Base-by-base conservation (phyloP, 2,113 vertebrate species). In the Phodopus roborovskii region DNA sequence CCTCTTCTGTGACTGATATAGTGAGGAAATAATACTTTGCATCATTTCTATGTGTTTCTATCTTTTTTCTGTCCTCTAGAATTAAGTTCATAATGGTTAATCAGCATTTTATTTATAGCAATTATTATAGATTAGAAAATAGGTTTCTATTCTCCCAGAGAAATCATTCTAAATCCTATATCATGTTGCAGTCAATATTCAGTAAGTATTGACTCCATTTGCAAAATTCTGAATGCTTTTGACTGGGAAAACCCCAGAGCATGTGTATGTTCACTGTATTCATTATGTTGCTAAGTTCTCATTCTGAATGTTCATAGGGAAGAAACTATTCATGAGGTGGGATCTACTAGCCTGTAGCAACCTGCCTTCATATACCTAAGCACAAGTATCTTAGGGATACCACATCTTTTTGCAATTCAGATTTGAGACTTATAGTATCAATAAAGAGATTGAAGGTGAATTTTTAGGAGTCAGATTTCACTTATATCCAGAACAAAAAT, bases 81-180 rank as follows among this genome's bases (percentile, higher is more conserved):
- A 94, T 96, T 66, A 87, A 64, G 75, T 94, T 75, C 90, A 68
- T n/a, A 88, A 39, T 84, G 22, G 75, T 53, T 94, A 15, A 78
- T 78, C 53, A 94, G 12, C 39, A 95, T 66, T 39, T 79, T 91
- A 64, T 71, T 94, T 92, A 91, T 39, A 30, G 64, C 7, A 95
- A 62, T 88, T 90, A 86, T 88, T 88, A 77, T 70, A 64, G 74
- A 66, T 92, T 92, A 91, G 50, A 94, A 95, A 85, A 81, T 77
- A 90, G 33, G 20, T n/a, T 82, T 93, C n/a, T 94, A 15, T 90
- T 95, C 11, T 45, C 39, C 58, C 24, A 88, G 60, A 16, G 87
- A 64, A 88, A 73, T 86, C 82, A 3, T 77, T 94, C 7, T 19
- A 88, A 87, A 58, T 13, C 66, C 24, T 93, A 93, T 62, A 92